Evolutionary conservation across 2,113 vertebrate species (phyloP), one percentile per base, ranked within the genome.

Genomic region (Colius striatus): DNA sequence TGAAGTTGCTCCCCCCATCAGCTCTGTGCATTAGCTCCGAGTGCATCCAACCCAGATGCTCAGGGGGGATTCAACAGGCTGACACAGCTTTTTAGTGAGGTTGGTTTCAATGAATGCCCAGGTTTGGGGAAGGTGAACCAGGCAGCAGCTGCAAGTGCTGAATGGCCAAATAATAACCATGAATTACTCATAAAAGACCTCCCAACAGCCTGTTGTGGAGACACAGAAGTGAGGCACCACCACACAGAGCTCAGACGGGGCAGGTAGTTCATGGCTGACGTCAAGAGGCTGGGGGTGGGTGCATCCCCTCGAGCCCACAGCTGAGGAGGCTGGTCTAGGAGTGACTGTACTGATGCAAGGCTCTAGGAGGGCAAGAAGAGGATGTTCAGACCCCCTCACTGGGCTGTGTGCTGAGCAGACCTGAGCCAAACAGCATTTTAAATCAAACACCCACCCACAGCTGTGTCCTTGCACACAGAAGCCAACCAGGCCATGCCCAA

Each of bases 201-300:
- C 70, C 32, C 0, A 3, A 30, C n/a, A 62, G 45, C 19, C 0
- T 0, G 36, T 26, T 36, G 9, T 4, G 25, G 70, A 55, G 57
- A 15, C n/a, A 6, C 32, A 5, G 68, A 74, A 50, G 43, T 9
- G 34, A 72, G 78, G 84, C 91, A 62, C 43, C 57, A 3, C 23
- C 14, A 5, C 13, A 2, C 2, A 2, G 53, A 67, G 45, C 26
- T 48, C 38, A 9, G 54, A 9, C 0, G 27, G 57, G 60, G 57
- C 51, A 30, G 65, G 9, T 6, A 6, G 26, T n/a, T 70, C 55
- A 19, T 0, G 16, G 61, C 0, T n/a, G 70, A 34, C 51, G 27
- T 18, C 2, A 43, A 48, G 41, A 36, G 22, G 48, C 13, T 81
- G 66, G 9, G 13, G 76, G 53, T 2, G 25, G 22, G 7, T 27